Base-by-base conservation (phyloP, 2,888 invertebrate genomes). In the Drosophila mimetica region DNA sequence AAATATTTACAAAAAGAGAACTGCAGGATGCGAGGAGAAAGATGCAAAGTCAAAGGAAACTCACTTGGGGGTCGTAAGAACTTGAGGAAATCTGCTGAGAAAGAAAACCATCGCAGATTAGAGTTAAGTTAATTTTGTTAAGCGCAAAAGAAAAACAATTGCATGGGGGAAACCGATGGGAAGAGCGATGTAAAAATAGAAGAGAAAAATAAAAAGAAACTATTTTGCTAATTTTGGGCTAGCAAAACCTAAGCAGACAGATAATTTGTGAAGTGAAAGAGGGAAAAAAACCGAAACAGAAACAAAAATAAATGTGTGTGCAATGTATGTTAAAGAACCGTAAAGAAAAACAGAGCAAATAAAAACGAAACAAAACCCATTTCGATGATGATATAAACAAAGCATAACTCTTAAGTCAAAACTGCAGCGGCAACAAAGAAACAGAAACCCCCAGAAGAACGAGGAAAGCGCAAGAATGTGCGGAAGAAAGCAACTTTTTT, bases 271-370 rank as follows among this genome's bases (percentile, higher is more conserved):
- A 63, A 67, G 47, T 63, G 48, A 57, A 44, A 57, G 74, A 25
- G 25, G 25, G 63, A 41, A 53, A 61, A 14, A 44, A 42, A n/a
- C 20, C 18, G 22, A 42, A 44, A 37, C 22, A 34, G 32, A 41
- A 55, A 42, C 42, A 51, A 61, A 48, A 51, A 64, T 54, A 69
- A 77, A 71, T 47, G 37, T 74, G 67, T 76, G 82, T 83, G 82
- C 85, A 85, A 82, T 85, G 77, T 85, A 84, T 61, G 63, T 64
- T 55, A 61, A 55, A 60, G 34, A 52, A 51, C 32, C 44, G 48
- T 51, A 60, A 67, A 52, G 36, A 55, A 46, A 69, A 65, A 22
- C 52, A 59, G 59, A 57, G 60, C 42, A 74, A 74, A 75, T 58
- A 64, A 67, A 41, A 78, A 71, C 37, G 61, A 72, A 66, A 70